These are phyloP conservation scores for Callipepla californica DNA, from an alignment of 2,113 vertebrate genomes.

Conservation along the genomic window DNA sequence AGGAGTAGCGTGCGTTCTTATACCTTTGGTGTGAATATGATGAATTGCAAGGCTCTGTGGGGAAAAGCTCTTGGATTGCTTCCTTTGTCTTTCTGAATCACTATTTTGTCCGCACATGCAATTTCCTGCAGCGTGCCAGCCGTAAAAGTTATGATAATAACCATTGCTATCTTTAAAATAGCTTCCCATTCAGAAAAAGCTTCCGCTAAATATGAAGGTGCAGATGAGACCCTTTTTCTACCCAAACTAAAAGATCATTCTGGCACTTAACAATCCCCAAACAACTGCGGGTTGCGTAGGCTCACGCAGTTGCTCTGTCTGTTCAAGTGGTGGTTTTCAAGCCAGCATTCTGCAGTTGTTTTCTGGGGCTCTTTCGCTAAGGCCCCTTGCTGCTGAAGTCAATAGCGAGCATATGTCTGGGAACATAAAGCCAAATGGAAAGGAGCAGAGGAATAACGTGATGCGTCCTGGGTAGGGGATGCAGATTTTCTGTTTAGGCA, in stretches of 20 bases:
- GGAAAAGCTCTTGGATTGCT: neutral
- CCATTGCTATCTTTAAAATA: neutral
- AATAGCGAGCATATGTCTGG: neutral
- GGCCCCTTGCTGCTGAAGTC: constrained; percentile 4
- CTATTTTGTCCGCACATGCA: fast-evolving
- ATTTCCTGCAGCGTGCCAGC: neutral
- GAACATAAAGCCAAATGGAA: neutral
- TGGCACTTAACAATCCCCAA: neutral
- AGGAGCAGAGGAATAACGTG: neutral
- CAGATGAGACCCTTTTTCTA: neutral
- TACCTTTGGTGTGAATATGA: fast-evolving
- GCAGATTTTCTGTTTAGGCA: neutral
- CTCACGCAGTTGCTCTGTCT: fast-evolving
- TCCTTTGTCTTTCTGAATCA: neutral
- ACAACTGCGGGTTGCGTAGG: neutral
- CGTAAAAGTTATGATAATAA: fast-evolving
- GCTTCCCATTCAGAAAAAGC: neutral
- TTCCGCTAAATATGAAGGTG: neutral
- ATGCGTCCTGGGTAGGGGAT: neutral
- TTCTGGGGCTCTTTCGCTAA: neutral
- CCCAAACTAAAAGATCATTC: neutral
- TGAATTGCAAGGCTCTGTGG: neutral
- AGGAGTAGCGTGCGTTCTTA: fast-evolving
- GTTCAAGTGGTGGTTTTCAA: neutral
- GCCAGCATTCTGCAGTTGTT: neutral